These are phyloP conservation scores for Araneus ventricosus DNA, from an alignment of 1,140 invertebrate species.

Conservation along the genomic window DNA sequence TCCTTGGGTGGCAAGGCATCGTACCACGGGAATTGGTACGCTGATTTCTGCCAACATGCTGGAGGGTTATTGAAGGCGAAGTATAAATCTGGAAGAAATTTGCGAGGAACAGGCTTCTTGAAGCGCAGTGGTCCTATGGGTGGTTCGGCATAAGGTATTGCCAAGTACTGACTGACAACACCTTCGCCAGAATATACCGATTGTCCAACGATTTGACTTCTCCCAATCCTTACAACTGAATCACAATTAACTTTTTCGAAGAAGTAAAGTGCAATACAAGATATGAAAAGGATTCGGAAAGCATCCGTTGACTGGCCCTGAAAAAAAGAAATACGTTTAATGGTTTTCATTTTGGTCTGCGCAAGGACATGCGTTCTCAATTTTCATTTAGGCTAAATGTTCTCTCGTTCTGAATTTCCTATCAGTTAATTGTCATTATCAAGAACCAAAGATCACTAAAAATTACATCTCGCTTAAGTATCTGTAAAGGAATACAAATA, in stretches of 20 bases:
- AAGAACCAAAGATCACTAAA: too few species aligned
- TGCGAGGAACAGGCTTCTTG: slow-evolving; percentile 38
- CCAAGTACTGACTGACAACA: slow-evolving; percentile 63
- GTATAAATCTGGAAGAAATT: not conserved
- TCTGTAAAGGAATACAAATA: too few species aligned
- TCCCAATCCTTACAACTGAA: not conserved
- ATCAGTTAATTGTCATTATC: too few species aligned
- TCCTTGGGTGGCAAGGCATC: slow-evolving; percentile 54
- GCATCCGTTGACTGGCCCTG: not conserved
- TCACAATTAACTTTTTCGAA: not conserved
- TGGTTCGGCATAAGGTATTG: slow-evolving; percentile 78
- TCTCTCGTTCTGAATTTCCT: too few species aligned
- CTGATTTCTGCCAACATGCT: not conserved
- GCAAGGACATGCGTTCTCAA: too few species aligned
- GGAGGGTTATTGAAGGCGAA: not conserved
- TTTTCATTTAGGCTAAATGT: too few species aligned
- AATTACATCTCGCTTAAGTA: too few species aligned
- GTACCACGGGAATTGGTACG: slow-evolving; percentile 59
- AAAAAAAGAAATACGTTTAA: not conserved
- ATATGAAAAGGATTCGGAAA: not conserved
- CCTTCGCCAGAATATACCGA: not conserved
- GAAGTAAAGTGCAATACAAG: not conserved
- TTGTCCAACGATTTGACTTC: not conserved
- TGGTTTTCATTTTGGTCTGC: too few species aligned
- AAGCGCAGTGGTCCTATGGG: slow-evolving; percentile 77